Percentiles rank a stretch among this genome's conserved stretches.
Conservation (phyloP, 2,888 invertebrate genomes). For the Sesamia inferens region DNA sequence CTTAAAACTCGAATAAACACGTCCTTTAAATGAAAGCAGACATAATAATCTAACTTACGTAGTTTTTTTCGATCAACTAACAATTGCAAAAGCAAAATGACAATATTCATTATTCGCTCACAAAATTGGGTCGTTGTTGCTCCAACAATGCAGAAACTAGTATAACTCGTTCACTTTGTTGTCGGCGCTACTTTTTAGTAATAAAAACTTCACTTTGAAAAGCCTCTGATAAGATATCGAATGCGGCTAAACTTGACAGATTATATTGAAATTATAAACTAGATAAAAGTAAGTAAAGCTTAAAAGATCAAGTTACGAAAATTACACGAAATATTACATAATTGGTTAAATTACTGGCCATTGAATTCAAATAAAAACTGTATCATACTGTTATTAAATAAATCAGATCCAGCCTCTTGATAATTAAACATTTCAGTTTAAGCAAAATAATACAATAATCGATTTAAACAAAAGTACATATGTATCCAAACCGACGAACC, state of each 20-base stretch:
- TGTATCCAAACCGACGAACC: slow-evolving; percentile 23
- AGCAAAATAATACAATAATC: slow-evolving; percentile 26
- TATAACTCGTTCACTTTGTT: slow-evolving; percentile 68
- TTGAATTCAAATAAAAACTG: slow-evolving; percentile 1
- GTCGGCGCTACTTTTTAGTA: slow-evolving; percentile 37
- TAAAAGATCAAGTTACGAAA: slow-evolving; percentile 16
- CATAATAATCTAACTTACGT: slow-evolving; percentile 37
- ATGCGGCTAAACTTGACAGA: slow-evolving; percentile 19
- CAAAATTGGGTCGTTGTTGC: slow-evolving; percentile 67
- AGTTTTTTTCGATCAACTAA: slow-evolving; percentile 58
- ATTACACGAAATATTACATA: background rate
- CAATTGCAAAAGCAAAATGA: slow-evolving; percentile 67
- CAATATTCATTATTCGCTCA: slow-evolving; percentile 64
- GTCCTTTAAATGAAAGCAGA: slow-evolving; percentile 27
- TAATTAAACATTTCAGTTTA: background rate
- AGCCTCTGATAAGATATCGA: slow-evolving; percentile 40
- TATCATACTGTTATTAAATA: slow-evolving; percentile 10
- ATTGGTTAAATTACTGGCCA: slow-evolving; percentile 1
- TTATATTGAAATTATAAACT: slow-evolving; percentile 19
- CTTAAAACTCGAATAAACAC: slow-evolving; percentile 23
- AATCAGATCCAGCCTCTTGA: background rate
- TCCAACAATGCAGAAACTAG: slow-evolving; percentile 67
- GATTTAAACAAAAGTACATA: slow-evolving; percentile 12
- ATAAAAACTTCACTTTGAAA: slow-evolving; percentile 47
- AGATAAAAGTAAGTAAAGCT: too few relatives aligned